Evolutionary conservation across 2,888 invertebrate species (phyloP), one percentile per base, ranked within the genome.

Genomic region (Stenotaenia linearis): DNA sequence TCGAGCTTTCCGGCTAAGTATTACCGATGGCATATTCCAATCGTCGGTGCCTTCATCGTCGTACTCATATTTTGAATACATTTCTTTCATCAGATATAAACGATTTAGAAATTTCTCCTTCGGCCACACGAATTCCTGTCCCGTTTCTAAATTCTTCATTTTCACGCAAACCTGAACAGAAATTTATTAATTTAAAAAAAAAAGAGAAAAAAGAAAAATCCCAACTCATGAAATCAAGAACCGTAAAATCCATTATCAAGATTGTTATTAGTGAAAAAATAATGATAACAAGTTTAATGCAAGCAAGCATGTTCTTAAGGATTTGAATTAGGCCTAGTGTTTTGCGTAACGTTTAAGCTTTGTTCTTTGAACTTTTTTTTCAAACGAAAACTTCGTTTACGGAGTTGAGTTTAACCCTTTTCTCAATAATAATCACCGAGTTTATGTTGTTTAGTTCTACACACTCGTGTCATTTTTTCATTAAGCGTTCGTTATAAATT

Each of bases 81-180:
- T 88, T 83, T 89, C 89, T 83, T 88, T 88, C 89, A 89, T 89
- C 77, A 88, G 85, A 82, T 86, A 89, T 82, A 89, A 86, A 74
- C 89, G 84, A 83, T 88, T 88, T 75, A 88, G 83, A 84, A 89
- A 89, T 81, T 88, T 88, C 69, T 87, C 86, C 81, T 87, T 86
- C 25, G 87, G 84, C 89, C 89, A 89, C 15, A 88, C 84, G 84
- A 88, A 89, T 82, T 89, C 88, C 32, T 87, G 86, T 79, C 87
- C 88, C 4, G 87, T 88, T 78, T 87, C 86, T 56, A 87, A 82
- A 82, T 89, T 88, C 56, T 85, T 85, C 83, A 89, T 87, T 82
- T 87, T 86, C 4, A 89, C 86, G 82, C 85, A 86, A 18, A 88
- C 85, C 87, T 88, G 80, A 28, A 30, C 5, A 21, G 21, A 35